phyloP scores from a whole-genome alignment of 2,888 invertebrate genomes.

The Encarsia formosa region DNA sequence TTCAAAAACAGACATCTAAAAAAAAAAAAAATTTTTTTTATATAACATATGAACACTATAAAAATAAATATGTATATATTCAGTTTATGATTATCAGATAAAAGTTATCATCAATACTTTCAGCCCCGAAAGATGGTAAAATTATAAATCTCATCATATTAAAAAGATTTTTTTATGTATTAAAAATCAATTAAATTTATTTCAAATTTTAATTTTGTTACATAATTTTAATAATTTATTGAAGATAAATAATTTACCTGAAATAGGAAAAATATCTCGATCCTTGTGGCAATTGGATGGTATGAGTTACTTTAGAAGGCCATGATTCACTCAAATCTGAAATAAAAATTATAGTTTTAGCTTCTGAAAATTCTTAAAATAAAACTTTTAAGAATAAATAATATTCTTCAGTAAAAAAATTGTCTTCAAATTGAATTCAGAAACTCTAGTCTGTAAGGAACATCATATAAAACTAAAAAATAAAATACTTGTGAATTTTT shows the following conservation, averaged over 20 bases:
- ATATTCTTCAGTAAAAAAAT: slow-evolving; percentile 12
- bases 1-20: no score
- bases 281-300: no score
- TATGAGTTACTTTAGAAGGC: neutral
- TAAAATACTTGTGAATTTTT: neutral
- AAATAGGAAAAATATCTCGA: no score
- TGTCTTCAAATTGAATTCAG: slow-evolving; percentile 25
- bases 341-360: neutral
- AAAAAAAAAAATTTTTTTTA: no score
- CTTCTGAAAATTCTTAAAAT: neutral
- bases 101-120: slow-evolving; percentile 26
- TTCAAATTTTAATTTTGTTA: neutral
- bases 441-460: slow-evolving; percentile 26
- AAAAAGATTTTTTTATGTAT: neutral
- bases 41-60: no score
- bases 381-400: neutral
- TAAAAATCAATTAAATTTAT: neutral
- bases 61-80: no score
- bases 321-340: neutral
- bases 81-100: slow-evolving; percentile 25
- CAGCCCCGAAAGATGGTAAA: slow-evolving; percentile 38
- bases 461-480: neutral
- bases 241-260: no score
- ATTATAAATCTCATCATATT: slow-evolving; percentile 20
- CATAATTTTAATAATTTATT: neutral